These are phyloP conservation scores for Gymnodraco acuticeps DNA, from an alignment of 2,797 vertebrate genomes.

Conservation along the genomic window DNA sequence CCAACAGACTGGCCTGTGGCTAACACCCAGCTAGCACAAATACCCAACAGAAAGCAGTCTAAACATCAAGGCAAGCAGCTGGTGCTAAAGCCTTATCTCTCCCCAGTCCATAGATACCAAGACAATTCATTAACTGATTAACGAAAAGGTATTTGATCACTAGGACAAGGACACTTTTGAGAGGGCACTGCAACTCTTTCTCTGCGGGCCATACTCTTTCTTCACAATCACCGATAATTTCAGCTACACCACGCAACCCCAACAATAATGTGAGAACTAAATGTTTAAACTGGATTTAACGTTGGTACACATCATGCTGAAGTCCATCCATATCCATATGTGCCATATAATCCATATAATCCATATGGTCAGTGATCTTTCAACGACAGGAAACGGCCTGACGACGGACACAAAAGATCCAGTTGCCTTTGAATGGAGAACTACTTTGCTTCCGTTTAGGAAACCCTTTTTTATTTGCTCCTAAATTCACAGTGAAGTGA, in stretches of 20 bases:
- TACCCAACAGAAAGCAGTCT: slow-evolving; percentile 29
- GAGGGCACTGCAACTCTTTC: slow-evolving; percentile 26
- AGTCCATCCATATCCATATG: too few species aligned
- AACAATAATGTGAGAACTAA: neutral
- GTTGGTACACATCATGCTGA: neutral
- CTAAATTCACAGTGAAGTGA: slow-evolving; percentile 31
- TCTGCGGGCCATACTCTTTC: slow-evolving; percentile 4
- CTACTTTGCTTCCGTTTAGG: neutral
- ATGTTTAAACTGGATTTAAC: neutral
- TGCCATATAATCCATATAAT: neutral
- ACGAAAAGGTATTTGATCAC: slow-evolving; percentile 33
- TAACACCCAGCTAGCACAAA: slow-evolving; percentile 49
- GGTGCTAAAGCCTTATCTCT: slow-evolving; percentile 38
- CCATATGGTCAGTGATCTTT: slow-evolving; percentile 3
- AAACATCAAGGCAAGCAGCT: slow-evolving; percentile 44
- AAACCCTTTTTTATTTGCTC: slow-evolving; percentile 34
- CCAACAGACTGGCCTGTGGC: slow-evolving; percentile 57
- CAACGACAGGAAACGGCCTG: neutral
- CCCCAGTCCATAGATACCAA: slow-evolving; percentile 28
- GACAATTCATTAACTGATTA: slow-evolving; percentile 61
- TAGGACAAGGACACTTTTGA: slow-evolving; percentile 26
- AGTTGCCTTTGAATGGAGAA: neutral
- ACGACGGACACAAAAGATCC: neutral
- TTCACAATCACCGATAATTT: slow-evolving; percentile 4
- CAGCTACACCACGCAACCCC: slow-evolving; percentile 1